Conservation (phyloP, 2,797 vertebrate species). For the Melanotaenia boesemani region DNA sequence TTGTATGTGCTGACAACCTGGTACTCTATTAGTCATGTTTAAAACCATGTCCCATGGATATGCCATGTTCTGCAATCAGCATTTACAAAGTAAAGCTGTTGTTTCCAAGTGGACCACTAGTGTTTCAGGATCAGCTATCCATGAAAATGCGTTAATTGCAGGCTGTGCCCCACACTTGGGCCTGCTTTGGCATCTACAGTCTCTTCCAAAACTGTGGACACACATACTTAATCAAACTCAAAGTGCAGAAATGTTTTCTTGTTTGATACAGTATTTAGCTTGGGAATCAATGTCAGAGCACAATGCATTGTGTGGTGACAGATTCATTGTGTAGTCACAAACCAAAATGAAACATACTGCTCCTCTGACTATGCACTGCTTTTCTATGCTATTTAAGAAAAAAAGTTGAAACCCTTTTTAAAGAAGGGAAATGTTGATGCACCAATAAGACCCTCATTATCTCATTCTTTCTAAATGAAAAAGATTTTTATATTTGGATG, state of each 20-base stretch:
- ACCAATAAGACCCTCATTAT: neutral
- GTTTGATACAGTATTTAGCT: no score
- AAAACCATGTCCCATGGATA: neutral
- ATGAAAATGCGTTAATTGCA: neutral
- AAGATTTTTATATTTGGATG: neutral
- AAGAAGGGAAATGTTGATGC: conserved; percentile 40
- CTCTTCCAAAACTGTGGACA: no score
- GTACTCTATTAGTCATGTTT: neutral
- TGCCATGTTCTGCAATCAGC: neutral
- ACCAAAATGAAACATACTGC: neutral
- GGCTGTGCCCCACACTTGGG: neutral
- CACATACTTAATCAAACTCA: no score
- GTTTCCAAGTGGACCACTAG: neutral
- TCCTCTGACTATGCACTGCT: neutral
- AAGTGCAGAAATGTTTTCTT: no score
- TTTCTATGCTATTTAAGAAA: no score
- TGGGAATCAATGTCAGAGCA: neutral
- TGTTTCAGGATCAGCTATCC: neutral
- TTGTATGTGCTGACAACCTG: neutral
- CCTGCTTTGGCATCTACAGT: no score
- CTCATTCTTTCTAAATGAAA: no score
- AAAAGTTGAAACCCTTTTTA: conserved; percentile 2
- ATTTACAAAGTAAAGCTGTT: neutral
- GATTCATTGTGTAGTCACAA: no score
- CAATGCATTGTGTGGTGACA: no score